These are phyloP conservation scores for Bostrychus sinensis DNA, from an alignment of 2,113 vertebrate genomes.

Conservation along the genomic window DNA sequence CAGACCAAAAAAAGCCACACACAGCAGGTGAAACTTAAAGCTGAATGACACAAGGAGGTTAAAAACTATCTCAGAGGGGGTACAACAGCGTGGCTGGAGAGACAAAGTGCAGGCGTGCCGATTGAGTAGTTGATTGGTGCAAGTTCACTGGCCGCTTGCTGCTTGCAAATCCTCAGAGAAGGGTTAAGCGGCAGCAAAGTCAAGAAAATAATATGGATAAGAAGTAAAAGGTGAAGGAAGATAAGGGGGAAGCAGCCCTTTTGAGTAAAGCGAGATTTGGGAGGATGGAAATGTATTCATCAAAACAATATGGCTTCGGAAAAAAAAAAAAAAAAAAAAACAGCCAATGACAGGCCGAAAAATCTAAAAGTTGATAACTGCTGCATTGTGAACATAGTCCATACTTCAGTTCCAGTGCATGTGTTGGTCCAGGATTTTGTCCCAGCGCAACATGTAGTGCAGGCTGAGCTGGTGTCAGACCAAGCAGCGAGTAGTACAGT, in stretches of 20 bases:
- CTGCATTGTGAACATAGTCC: neutral
- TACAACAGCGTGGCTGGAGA: constrained; percentile 55
- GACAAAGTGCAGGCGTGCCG: constrained; percentile 80
- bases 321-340: neutral
- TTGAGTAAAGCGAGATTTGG: constrained; percentile 58
- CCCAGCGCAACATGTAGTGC: constrained; percentile 43
- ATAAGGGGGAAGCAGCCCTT: constrained; percentile 74
- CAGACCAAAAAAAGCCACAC: constrained; percentile 18
- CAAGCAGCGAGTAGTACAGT: constrained; percentile 26
- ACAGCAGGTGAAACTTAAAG: constrained; percentile 50
- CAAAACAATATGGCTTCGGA: constrained; percentile 64
- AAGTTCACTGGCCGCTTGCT: constrained; percentile 32
- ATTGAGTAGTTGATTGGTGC: constrained; percentile 63
- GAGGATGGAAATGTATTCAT: constrained; percentile 19
- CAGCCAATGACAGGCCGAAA: neutral
- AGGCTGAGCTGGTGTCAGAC: constrained; percentile 18
- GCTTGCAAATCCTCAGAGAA: neutral
- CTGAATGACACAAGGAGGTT: constrained; percentile 20
- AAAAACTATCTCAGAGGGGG: neutral
- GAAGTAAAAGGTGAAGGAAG: constrained; percentile 30
- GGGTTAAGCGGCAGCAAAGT: constrained; percentile 24
- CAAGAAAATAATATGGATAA: constrained; percentile 36
- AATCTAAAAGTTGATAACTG: neutral
- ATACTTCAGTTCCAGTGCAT: constrained; percentile 33
- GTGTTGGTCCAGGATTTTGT: constrained; percentile 41